phyloP scores from a whole-genome alignment of 2,888 invertebrate genomes.

The Microctonus brassicae region DNA sequence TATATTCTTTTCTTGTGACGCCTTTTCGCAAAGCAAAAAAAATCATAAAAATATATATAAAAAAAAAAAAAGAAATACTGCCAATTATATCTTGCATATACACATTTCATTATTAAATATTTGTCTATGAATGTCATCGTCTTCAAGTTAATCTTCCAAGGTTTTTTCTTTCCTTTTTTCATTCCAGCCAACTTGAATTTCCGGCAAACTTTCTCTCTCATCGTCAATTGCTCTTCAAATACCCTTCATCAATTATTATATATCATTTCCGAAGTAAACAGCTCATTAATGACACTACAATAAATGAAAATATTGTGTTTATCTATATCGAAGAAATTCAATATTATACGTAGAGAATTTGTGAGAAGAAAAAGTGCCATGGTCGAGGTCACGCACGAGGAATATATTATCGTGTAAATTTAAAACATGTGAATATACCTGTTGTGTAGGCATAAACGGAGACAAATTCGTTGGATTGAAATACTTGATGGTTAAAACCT shows the following conservation, averaged over 20 bases:
- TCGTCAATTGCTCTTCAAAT: conserved; percentile 20
- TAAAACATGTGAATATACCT: not conserved
- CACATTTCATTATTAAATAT: conserved; percentile 17
- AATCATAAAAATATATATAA: too few relatives aligned
- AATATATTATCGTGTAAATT: not conserved
- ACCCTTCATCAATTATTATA: not conserved
- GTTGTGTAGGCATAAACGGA: not conserved
- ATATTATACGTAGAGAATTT: too few relatives aligned
- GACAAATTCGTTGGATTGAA: not conserved
- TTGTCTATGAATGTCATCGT: conserved; percentile 14
- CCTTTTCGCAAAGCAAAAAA: not conserved
- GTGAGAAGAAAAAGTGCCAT: not conserved
- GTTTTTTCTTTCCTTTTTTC: not conserved
- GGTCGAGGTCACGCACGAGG: conserved; percentile 4
- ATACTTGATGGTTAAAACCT: not conserved
- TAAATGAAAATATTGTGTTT: not conserved
- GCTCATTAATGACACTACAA: not conserved
- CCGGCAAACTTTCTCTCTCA: conserved; percentile 40
- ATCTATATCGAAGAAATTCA: too few relatives aligned
- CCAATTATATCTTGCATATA: not conserved
- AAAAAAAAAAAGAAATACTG: not conserved
- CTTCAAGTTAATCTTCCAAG: not conserved
- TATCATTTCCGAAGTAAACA: not conserved
- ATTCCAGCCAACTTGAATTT: conserved; percentile 19
- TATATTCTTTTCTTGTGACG: not conserved